phyloP scores from a whole-genome alignment of 2,113 vertebrate genomes.

The Prunella himalayana region DNA sequence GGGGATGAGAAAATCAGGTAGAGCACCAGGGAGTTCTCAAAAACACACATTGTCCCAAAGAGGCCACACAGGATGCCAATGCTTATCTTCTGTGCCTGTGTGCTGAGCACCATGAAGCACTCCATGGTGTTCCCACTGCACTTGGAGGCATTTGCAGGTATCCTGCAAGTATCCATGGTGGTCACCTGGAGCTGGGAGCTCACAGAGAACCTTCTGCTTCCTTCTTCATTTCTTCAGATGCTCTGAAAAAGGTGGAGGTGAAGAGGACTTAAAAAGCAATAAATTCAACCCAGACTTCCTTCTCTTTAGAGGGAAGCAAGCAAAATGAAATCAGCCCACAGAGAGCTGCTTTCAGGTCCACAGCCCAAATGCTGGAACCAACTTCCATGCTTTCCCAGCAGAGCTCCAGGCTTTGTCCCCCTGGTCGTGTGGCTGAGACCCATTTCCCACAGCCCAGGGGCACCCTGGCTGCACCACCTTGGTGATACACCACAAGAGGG shows the following conservation, averaged over 20 bases:
- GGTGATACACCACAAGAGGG: background rate
- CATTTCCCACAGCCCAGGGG: background rate
- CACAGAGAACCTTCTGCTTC: background rate
- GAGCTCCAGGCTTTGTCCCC: background rate
- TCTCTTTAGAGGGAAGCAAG: background rate
- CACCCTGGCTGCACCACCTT: background rate
- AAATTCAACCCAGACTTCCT: background rate
- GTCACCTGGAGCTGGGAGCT: background rate
- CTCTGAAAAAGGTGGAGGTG: conserved; percentile 1
- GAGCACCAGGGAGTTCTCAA: conserved; percentile 84
- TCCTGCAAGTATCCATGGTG: conserved; percentile 50
- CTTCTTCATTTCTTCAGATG: background rate
- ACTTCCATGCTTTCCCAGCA: background rate
- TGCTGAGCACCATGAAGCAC: conserved; percentile 82
- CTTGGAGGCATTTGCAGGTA: conserved; percentile 1
- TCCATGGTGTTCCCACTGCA: conserved; percentile 57
- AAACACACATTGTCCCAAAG: conserved; percentile 80
- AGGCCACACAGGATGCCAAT: conserved; percentile 79
- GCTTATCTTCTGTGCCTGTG: conserved; percentile 55
- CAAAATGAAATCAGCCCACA: background rate
- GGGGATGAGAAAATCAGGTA: conserved; percentile 77
- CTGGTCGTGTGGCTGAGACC: background rate
- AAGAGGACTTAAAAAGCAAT: background rate
- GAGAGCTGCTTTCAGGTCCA: background rate
- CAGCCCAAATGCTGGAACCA: background rate